Conservation (phyloP, 2,797 vertebrate genomes). For the Clarias fuscus region DNA sequence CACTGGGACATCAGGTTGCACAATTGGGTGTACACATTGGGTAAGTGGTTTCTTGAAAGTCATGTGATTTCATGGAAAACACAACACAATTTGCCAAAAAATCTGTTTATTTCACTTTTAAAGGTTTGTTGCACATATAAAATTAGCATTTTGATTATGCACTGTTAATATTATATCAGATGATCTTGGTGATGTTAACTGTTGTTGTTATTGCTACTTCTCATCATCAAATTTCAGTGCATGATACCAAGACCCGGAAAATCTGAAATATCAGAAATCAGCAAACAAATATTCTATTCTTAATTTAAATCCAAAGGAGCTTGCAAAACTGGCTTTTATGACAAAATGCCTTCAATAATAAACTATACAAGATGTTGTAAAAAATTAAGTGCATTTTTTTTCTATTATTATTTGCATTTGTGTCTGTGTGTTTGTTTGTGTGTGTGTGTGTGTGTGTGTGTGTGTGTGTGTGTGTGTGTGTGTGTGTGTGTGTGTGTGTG, state of each 20-base stretch:
- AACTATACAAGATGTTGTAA: background rate
- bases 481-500: background rate
- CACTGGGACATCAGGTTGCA: conserved; percentile 50
- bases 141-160: background rate
- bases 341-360: background rate
- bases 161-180: background rate
- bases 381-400: background rate
- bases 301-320: background rate
- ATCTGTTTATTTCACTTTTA: background rate
- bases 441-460: background rate
- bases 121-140: background rate
- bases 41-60: conserved; percentile 59
- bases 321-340: background rate
- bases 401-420: conserved; percentile 4
- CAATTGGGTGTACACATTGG: conserved; percentile 61
- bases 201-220: background rate
- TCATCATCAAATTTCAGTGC: background rate
- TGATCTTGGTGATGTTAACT: background rate
- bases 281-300: background rate
- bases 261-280: background rate
- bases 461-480: background rate
- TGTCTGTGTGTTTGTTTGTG: too few relatives aligned
- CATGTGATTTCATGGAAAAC: conserved; percentile 74
- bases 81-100: conserved; percentile 16
- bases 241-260: background rate